Evolutionary conservation across 35 echinoderm and acorn worm species (phyloP).

Genomic region (Amphiura filiformis): DNA sequence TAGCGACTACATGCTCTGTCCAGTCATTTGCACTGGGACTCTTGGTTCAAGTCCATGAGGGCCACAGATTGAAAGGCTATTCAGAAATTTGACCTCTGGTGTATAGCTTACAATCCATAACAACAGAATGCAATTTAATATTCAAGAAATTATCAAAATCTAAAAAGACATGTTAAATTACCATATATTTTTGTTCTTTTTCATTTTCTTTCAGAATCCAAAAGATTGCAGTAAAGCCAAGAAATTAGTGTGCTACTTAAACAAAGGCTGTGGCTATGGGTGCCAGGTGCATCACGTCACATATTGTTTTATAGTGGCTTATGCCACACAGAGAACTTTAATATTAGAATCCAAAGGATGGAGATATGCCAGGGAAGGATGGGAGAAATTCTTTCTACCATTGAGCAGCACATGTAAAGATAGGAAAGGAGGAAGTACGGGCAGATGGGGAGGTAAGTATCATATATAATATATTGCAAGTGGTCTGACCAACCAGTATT

Average conservation of each 20-base stretch:
- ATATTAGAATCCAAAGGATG: constrained; percentile 87
- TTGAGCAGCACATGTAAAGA: constrained; percentile 79
- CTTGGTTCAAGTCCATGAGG: too few relatives aligned
- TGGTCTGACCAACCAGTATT: too few relatives aligned
- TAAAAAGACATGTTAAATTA: too few relatives aligned
- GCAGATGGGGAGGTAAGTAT: constrained; percentile 83
- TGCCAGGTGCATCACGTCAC: constrained; percentile 96
- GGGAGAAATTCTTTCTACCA: constrained; percentile 91
- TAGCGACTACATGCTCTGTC: too few relatives aligned
- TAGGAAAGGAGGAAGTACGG: constrained; percentile 40
- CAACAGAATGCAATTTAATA: too few relatives aligned
- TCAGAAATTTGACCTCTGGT: too few relatives aligned
- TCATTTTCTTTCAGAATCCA: constrained; percentile 72
- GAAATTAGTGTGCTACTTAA: constrained; percentile 92
- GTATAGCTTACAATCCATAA: too few relatives aligned
- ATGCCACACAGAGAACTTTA: constrained; percentile 87
- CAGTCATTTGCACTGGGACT: too few relatives aligned
- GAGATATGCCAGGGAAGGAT: constrained; percentile 89
- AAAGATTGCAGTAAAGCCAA: constrained; percentile 85
- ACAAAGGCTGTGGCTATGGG: constrained; percentile 93
- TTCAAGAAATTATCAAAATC: too few relatives aligned
- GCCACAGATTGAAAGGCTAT: too few relatives aligned
- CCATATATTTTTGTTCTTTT: too few relatives aligned
- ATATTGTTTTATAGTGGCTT: constrained; percentile 91
- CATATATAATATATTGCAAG: neutral